Conservation (phyloP, 2,888 invertebrate species). For the Eumacrocentrus americanus region DNA sequence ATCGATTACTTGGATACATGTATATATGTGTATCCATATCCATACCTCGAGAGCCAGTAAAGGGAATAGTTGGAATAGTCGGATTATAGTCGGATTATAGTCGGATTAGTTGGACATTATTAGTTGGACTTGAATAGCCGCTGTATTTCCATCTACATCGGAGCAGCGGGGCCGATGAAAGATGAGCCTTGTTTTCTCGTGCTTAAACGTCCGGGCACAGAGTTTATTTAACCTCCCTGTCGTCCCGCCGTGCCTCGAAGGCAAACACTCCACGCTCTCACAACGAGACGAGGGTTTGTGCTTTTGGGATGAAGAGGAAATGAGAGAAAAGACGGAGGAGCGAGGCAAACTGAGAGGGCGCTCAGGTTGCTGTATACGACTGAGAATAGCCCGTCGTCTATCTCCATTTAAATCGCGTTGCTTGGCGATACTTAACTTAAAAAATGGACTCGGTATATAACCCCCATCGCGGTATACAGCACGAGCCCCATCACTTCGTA, state of each 20-base stretch:
- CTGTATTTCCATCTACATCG: background rate
- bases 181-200: conserved; percentile 12
- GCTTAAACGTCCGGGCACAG: conserved; percentile 30
- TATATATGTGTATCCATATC: no score
- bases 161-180: conserved; percentile 13
- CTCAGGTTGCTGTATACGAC: conserved; percentile 19
- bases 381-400: conserved; percentile 43
- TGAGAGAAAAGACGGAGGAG: conserved; percentile 12
- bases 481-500: conserved; percentile 13
- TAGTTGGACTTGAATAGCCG: background rate
- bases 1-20: no score
- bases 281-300: conserved; percentile 7
- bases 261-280: conserved; percentile 9
- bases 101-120: no score
- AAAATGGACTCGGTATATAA: conserved; percentile 50
- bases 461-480: conserved; percentile 22
- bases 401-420: conserved; percentile 53
- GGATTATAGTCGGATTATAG: no score
- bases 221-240: conserved; percentile 4
- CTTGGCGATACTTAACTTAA: conserved; percentile 49
- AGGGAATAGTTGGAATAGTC: no score
- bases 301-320: conserved; percentile 2
- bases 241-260: no score
- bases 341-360: background rate
- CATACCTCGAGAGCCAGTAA: no score